Evolutionary conservation across 1,140 invertebrate genomes (phyloP).

Genomic region (Cryptotermes secundus): DNA sequence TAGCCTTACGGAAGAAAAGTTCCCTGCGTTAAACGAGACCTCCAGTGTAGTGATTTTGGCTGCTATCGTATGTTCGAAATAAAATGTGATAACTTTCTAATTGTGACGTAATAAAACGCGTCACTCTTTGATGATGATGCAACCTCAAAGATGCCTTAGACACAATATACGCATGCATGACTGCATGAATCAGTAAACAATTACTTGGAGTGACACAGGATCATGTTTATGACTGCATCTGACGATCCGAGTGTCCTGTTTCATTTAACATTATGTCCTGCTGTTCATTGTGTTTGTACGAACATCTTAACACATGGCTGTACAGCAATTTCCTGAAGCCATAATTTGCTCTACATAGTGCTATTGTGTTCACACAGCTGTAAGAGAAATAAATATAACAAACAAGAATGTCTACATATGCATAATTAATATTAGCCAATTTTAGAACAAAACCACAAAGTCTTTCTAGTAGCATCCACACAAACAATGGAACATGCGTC

Average conservation of each 20-base stretch:
- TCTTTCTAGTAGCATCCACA: neutral
- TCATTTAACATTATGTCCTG: neutral
- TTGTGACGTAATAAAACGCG: no score
- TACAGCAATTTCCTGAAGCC: neutral
- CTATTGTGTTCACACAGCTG: neutral
- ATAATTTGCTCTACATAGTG: neutral
- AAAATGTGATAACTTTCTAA: no score
- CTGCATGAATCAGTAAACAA: no score
- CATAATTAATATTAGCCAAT: neutral
- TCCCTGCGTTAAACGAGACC: no score
- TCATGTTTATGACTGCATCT: no score
- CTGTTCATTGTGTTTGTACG: neutral
- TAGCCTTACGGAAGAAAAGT: no score
- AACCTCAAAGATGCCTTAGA: no score
- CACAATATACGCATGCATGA: no score
- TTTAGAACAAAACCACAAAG: neutral
- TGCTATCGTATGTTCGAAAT: no score
- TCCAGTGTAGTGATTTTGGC: no score
- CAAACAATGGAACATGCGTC: neutral
- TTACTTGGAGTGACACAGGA: no score
- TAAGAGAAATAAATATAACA: neutral
- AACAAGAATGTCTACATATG: neutral
- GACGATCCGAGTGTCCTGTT: neutral
- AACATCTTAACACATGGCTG: neutral
- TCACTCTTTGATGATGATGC: no score